Evolutionary conservation across 1,140 invertebrate species (phyloP).

Genomic region (Brachionus rubens): DNA sequence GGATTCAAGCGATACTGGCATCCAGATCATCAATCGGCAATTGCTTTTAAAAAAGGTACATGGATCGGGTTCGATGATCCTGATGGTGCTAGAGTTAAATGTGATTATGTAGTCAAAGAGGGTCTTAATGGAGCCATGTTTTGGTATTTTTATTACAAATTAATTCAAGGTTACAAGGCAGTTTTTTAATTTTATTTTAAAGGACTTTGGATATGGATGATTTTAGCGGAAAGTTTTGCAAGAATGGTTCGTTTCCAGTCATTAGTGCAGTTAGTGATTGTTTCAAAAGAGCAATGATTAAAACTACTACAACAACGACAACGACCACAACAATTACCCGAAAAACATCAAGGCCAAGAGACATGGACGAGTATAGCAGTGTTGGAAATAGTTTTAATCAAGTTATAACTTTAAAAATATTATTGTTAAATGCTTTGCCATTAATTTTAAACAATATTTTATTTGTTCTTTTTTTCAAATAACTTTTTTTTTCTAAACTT

Average conservation of each 20-base stretch:
- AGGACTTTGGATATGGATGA: conserved; percentile 61
- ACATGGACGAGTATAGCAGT: not conserved
- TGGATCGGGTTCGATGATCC: conserved; percentile 47
- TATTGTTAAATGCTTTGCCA: no score
- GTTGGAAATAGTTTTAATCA: no score
- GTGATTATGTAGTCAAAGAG: conserved; percentile 35
- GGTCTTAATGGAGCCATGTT: conserved; percentile 40
- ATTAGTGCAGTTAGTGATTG: conserved; percentile 60
- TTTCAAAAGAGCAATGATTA: conserved; percentile 36
- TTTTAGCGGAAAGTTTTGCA: conserved; percentile 53
- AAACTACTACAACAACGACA: conserved; percentile 40
- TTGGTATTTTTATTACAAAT: not conserved
- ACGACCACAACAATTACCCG: not conserved
- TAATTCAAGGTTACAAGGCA: not conserved
- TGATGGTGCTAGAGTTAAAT: conserved; percentile 45
- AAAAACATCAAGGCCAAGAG: not conserved
- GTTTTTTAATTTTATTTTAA: not conserved
- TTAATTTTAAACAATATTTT: no score
- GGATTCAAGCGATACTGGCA: conserved; percentile 46
- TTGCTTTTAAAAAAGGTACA: conserved; percentile 42
- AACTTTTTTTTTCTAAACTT: no score
- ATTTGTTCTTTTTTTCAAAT: no score
- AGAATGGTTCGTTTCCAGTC: conserved; percentile 63
- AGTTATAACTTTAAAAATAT: no score
- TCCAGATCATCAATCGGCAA: conserved; percentile 23